phyloP scores from a whole-genome alignment of 2,797 vertebrate genomes.

The Catharus ustulatus region DNA sequence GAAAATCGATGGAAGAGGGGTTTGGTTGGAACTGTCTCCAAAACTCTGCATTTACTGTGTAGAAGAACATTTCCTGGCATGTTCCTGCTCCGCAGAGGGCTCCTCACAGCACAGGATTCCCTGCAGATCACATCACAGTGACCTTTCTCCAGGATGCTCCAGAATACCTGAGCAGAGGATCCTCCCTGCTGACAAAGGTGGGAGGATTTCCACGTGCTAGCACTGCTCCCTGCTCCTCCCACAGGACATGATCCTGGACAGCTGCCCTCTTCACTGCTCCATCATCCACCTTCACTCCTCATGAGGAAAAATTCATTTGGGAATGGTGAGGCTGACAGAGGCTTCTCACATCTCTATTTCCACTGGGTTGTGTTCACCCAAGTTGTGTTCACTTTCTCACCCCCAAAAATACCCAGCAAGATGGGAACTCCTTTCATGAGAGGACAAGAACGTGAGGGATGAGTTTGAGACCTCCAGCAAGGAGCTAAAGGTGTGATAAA shows the following conservation, averaged over 20 bases:
- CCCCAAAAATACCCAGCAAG: not conserved
- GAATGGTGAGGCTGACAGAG: not conserved
- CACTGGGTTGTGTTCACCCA: not conserved
- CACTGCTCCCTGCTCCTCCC: not conserved
- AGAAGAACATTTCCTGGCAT: not conserved
- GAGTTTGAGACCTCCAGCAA: not conserved
- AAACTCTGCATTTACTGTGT: not conserved
- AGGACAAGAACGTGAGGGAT: not conserved
- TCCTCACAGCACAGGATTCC: not conserved
- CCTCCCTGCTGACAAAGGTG: not conserved
- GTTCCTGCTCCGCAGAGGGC: not conserved
- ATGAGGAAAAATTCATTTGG: not conserved
- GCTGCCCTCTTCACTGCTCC: not conserved
- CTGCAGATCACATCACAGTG: fast-evolving
- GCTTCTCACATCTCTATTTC: not conserved
- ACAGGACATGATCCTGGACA: not conserved
- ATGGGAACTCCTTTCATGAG: not conserved
- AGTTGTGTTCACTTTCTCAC: not conserved
- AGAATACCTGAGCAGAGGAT: not conserved
- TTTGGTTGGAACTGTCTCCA: not conserved
- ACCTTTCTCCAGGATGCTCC: not conserved
- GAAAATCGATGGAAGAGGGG: not conserved
- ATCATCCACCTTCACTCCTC: not conserved
- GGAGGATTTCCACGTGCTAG: not conserved
- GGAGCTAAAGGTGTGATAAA: not conserved